These are phyloP conservation scores for Hololepta plana DNA, from an alignment of 2,888 invertebrate genomes.

Conservation along the genomic window DNA sequence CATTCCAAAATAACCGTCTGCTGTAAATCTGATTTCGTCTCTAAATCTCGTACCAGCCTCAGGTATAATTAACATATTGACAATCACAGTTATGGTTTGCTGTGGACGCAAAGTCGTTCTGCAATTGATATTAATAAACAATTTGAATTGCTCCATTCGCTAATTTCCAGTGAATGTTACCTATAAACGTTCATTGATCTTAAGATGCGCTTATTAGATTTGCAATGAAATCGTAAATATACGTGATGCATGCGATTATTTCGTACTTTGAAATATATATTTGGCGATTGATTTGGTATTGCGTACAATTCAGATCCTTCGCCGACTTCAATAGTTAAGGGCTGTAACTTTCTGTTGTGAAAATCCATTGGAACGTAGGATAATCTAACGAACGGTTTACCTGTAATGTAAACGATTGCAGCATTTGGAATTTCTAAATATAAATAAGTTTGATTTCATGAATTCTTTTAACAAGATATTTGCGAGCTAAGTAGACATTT, in stretches of 20 bases:
- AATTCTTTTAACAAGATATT: too few relatives aligned
- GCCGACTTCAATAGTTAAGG: conserved; percentile 26
- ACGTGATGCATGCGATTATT: conserved; percentile 43
- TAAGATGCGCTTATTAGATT: conserved; percentile 38
- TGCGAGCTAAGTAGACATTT: too few relatives aligned
- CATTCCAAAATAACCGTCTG: conserved; percentile 24
- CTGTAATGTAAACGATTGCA: too few relatives aligned
- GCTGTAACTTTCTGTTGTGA: conserved; percentile 13
- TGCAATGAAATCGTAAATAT: conserved; percentile 38
- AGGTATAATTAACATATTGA: conserved; percentile 20
- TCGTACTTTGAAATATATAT: conserved; percentile 51
- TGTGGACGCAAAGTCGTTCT: conserved; percentile 31
- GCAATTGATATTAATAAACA: too few relatives aligned
- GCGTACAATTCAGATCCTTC: conserved; percentile 28
- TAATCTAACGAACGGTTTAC: conserved; percentile 16
- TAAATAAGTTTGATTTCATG: too few relatives aligned
- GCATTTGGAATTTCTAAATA: too few relatives aligned
- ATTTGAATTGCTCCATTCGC: not conserved
- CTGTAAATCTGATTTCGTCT: conserved; percentile 45
- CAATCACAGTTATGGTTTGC: conserved; percentile 39
- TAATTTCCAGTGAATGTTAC: conserved; percentile 21
- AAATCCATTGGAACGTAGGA: conserved; percentile 14
- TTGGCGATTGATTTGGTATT: conserved; percentile 19
- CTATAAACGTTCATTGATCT: conserved; percentile 34
- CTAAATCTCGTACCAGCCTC: conserved; percentile 31